Conservation (phyloP, 2,797 vertebrate genomes). For the Argyrosomus regius region DNA sequence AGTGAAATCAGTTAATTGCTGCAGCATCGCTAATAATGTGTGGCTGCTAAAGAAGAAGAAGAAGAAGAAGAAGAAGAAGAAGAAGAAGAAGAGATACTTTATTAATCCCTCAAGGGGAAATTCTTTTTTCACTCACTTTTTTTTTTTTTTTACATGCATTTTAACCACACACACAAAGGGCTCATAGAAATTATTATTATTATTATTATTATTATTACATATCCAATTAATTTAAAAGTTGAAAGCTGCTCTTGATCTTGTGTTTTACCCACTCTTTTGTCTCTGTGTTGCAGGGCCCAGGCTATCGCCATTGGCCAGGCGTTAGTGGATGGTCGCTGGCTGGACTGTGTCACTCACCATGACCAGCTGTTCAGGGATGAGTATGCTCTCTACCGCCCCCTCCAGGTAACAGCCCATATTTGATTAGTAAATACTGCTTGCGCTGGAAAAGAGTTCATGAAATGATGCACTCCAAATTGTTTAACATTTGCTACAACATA, state of each 20-base stretch:
- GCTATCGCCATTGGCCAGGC: conserved; percentile 98
- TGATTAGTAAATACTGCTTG: background rate
- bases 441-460: background rate
- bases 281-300: conserved; percentile 88
- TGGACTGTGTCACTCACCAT: conserved; percentile 97
- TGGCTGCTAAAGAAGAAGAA: too few relatives aligned
- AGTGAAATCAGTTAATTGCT: too few relatives aligned
- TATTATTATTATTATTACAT: too few relatives aligned
- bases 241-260: background rate
- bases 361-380: conserved; percentile 98
- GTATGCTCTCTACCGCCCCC: conserved; percentile 95
- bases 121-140: too few relatives aligned
- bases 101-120: too few relatives aligned
- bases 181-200: too few relatives aligned
- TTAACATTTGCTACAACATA: background rate
- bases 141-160: too few relatives aligned
- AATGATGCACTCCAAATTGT: background rate
- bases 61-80: too few relatives aligned
- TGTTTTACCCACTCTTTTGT: background rate
- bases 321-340: conserved; percentile 95
- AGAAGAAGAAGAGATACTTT: too few relatives aligned
- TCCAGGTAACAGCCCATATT: conserved; percentile 87
- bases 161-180: too few relatives aligned
- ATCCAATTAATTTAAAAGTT: background rate
- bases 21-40: background rate